These are phyloP conservation scores for Rhorus exstirpatorius DNA, from an alignment of 2,888 invertebrate species.

Conservation along the genomic window DNA sequence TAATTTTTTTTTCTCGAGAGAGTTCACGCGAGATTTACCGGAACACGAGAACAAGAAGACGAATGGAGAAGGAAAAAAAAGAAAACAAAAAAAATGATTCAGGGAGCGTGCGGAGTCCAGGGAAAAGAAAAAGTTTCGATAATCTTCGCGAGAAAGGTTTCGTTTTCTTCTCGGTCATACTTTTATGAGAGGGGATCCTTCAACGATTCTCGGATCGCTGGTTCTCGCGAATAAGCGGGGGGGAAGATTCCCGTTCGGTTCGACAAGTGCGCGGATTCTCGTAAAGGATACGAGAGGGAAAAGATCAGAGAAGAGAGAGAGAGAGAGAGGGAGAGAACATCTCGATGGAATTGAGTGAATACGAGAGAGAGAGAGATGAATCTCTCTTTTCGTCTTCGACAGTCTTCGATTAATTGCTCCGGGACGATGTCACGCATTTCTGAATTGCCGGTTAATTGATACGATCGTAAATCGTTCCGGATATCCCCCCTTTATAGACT, in stretches of 20 bases:
- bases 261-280: constrained; percentile 49
- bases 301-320: not conserved
- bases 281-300: constrained; percentile 15
- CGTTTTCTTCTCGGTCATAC: too few relatives aligned
- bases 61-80: not conserved
- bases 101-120: constrained; percentile 25
- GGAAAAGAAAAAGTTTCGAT: constrained; percentile 57
- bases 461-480: constrained; percentile 54
- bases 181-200: not conserved
- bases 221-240: constrained; percentile 11
- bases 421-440: constrained; percentile 57
- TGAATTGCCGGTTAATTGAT: constrained; percentile 63
- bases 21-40: too few relatives aligned
- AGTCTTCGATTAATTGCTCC: constrained; percentile 61
- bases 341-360: constrained; percentile 54
- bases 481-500: constrained; percentile 61
- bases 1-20: too few relatives aligned
- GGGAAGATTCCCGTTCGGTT: constrained; percentile 19
- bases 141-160: constrained; percentile 41
- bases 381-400: constrained; percentile 8
- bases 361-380: not conserved
- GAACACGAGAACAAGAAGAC: too few relatives aligned
- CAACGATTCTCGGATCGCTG: not conserved
- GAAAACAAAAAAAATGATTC: constrained; percentile 16
- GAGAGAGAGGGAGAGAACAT: constrained; percentile 19